Base-by-base conservation (phyloP, 2,113 vertebrate species). In the Danio rerio region DNA sequence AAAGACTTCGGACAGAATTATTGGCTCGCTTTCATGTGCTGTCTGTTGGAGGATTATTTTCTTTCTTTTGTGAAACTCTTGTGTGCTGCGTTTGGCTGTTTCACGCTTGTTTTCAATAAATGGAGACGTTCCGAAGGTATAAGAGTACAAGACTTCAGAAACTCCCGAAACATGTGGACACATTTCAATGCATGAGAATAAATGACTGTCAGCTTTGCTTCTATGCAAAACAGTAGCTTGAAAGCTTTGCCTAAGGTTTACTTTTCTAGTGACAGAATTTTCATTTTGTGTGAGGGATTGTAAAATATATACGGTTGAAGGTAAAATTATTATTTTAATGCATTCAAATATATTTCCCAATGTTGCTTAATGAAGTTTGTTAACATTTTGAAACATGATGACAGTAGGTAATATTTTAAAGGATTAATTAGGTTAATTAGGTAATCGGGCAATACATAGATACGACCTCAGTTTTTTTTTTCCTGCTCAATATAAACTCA, bases 101-200 rank as follows among this genome's bases (percentile, higher is more conserved):
- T 49, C 66, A 20, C 6, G 10, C 6, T 47, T 69, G 43, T 69
- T 47, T 69, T 69, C 43, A 20, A 69, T 69, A 69, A 69, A 69
- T 49, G 10, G 9, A 69, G 43, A 16, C 66, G 47, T 69, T 49
- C 6, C 0, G 6, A 61, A 12, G 47, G 47, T 47, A 3, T n/a
- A 7, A 7, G 9, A 3, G 2, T 10, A 45, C 10, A n/a, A n/a
- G n/a, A 7, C 10, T 69, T 69, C n/a, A 20, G 66, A 69, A 69
- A 49, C 65, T 20, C 47, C 8, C 42, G 11, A 68, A 9, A 10
- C 13, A 9, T 65, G 62, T 16, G 42, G 40, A 45, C 56, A 3
- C n/a, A 58, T 4, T 3, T 45, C 10, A 45, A 66, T 18, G 65
- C 16, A 47, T 31, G 31, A 31, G 31, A 31, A 31, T 31, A 31